A percentile compares a stretch with the other conserved stretches of the same genome.
Evolutionary conservation across 2,888 invertebrate species (phyloP).

Genomic region (Clivina fossor): DNA sequence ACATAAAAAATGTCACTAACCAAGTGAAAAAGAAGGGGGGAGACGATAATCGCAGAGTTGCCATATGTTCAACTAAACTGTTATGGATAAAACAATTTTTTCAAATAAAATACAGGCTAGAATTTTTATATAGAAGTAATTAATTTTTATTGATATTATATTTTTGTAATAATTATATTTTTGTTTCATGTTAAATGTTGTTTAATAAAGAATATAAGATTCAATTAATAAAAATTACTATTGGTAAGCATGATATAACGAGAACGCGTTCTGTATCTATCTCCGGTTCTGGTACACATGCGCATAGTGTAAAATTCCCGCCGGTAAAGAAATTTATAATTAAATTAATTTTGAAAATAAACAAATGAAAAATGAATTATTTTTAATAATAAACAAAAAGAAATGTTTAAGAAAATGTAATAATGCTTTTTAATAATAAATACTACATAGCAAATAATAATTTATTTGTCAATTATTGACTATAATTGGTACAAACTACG

Average conservation of each 20-base stretch:
- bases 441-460: slow-evolving; percentile 29
- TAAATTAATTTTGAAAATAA: too few species aligned
- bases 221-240: not conserved
- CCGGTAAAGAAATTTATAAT: too few species aligned
- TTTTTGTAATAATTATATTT: not conserved
- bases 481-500: slow-evolving; percentile 34
- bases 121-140: too few species aligned
- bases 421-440: not conserved
- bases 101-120: too few species aligned
- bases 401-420: too few species aligned
- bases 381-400: too few species aligned
- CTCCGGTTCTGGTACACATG: slow-evolving; percentile 26
- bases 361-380: too few species aligned
- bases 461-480: slow-evolving; percentile 31
- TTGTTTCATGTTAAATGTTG: not conserved
- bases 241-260: not conserved
- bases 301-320: slow-evolving; percentile 18
- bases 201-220: not conserved
- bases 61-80: slow-evolving; percentile 7
- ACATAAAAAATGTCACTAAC: slow-evolving; percentile 55
- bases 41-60: slow-evolving; percentile 39
- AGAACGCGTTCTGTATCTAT: slow-evolving; percentile 3
- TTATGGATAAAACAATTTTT: too few species aligned
- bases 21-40: slow-evolving; percentile 47
- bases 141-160: not conserved